phyloP scores from a whole-genome alignment of 1,140 invertebrate species.

The Samia ricini region DNA sequence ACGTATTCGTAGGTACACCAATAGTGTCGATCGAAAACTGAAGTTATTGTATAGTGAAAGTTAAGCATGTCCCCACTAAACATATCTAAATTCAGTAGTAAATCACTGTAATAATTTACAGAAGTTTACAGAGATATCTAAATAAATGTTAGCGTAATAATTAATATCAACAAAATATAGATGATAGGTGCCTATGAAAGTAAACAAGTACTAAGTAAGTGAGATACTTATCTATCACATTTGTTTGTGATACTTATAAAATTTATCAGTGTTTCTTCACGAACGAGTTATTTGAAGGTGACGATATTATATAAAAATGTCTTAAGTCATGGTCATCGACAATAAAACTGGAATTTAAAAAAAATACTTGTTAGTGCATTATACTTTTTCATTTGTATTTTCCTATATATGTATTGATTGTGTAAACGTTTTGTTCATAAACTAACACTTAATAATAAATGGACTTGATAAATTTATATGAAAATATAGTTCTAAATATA shows the following conservation, averaged over 20 bases:
- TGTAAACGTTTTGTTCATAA: not conserved
- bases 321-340: slow-evolving; percentile 11
- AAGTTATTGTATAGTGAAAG: not conserved
- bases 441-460: not conserved
- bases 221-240: not conserved
- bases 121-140: not conserved
- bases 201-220: not conserved
- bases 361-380: not conserved
- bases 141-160: not conserved
- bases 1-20: no score
- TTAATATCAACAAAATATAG: not conserved
- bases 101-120: not conserved
- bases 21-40: not conserved
- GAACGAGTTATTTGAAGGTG: slow-evolving; percentile 5
- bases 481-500: not conserved
- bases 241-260: not conserved
- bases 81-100: not conserved
- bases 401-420: not conserved
- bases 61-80: not conserved
- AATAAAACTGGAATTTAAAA: not conserved
- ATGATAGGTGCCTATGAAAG: not conserved
- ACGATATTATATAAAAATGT: slow-evolving; percentile 11
- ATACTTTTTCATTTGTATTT: not conserved
- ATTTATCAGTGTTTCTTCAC: not conserved
- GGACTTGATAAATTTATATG: not conserved